phyloP scores from a whole-genome alignment of 2,113 vertebrate species.

The Atrichornis clamosus region DNA sequence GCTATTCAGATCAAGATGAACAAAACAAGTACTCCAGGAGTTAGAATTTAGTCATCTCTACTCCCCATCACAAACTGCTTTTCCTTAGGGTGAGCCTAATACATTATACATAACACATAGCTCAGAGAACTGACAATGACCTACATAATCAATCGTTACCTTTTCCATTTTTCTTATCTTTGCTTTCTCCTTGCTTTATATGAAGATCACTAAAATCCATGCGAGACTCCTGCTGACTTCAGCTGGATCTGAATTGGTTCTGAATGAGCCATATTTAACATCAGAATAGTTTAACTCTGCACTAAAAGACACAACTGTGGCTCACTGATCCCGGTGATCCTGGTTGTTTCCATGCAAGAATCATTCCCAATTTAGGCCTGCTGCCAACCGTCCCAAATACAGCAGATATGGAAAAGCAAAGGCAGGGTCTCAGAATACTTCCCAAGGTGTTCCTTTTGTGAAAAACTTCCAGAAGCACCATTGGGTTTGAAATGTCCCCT shows the following conservation, averaged over 20 bases:
- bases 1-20: background rate
- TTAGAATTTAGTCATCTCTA: background rate
- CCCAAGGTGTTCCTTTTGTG: background rate
- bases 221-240: background rate
- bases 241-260: background rate
- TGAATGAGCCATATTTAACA: background rate
- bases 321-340: background rate
- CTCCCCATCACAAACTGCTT: background rate
- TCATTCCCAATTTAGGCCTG: background rate
- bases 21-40: background rate
- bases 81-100: constrained; percentile 2
- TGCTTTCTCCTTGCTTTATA: background rate
- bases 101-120: background rate
- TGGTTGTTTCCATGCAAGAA: background rate
- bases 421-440: background rate
- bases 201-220: background rate
- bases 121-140: background rate
- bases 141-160: constrained; percentile 14
- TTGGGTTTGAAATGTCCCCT: background rate
- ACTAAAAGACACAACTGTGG: background rate
- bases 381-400: background rate
- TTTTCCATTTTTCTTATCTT: background rate
- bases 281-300: background rate
- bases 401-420: background rate
- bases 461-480: background rate